Percentiles rank a stretch among this genome's conserved stretches.
Conservation (phyloP, 1,140 invertebrate genomes). For the Drosophila parabipectinata region DNA sequence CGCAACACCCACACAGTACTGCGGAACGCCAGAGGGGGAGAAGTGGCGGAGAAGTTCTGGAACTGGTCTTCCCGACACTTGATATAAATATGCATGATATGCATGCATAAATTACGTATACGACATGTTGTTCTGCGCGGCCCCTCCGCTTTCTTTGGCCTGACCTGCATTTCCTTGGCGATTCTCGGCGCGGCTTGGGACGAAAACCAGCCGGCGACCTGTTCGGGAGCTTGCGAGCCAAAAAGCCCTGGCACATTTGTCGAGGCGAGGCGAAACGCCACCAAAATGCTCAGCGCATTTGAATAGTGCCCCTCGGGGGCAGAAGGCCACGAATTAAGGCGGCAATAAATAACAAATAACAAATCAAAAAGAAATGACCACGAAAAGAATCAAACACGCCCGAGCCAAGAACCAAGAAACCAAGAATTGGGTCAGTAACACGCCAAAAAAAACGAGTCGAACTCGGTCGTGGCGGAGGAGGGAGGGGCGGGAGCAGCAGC, state of each 20-base stretch:
- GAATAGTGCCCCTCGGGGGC: constrained; percentile 44
- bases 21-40: neutral
- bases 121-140: constrained; percentile 54
- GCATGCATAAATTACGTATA: constrained; percentile 80
- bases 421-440: constrained; percentile 81
- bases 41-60: constrained; percentile 24
- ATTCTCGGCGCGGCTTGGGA: constrained; percentile 26
- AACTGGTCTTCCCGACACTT: constrained; percentile 56
- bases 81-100: constrained; percentile 70
- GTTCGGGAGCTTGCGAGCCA: neutral
- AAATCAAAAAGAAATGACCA: constrained; percentile 79
- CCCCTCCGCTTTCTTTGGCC: constrained; percentile 30
- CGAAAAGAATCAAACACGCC: constrained; percentile 49
- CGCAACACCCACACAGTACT: constrained; percentile 17
- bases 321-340: constrained; percentile 72
- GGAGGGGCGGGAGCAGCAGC: neutral
- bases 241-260: constrained; percentile 67
- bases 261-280: neutral
- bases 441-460: constrained; percentile 55
- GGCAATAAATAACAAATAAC: constrained; percentile 79
- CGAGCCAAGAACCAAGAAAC: constrained; percentile 25
- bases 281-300: constrained; percentile 44
- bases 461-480: constrained; percentile 20
- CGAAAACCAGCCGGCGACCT: neutral
- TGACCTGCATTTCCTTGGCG: constrained; percentile 52